phyloP scores from a whole-genome alignment of 2,888 invertebrate species.

The Melieria picta region DNA sequence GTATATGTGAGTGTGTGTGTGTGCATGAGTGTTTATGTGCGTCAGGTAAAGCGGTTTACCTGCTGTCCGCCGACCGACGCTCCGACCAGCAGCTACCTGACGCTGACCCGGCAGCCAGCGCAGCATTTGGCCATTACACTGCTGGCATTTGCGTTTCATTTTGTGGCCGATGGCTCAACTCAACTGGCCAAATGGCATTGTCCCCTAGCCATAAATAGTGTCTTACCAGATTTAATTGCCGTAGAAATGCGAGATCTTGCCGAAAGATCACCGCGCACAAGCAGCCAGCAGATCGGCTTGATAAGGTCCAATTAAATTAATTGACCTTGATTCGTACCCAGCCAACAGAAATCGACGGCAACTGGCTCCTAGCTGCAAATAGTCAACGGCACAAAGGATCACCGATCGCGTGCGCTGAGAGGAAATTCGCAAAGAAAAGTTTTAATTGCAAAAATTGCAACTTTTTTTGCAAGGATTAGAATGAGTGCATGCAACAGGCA shows the following conservation, averaged over 20 bases:
- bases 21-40: conserved; percentile 9
- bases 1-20: background rate
- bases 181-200: too few species aligned
- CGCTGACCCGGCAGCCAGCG: background rate
- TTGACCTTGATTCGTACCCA: conserved; percentile 33
- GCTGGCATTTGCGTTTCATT: too few species aligned
- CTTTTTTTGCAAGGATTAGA: conserved; percentile 27
- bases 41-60: background rate
- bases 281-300: background rate
- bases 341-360: conserved; percentile 15
- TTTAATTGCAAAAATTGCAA: conserved; percentile 2
- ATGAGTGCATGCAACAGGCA: conserved; percentile 17
- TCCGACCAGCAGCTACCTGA: background rate
- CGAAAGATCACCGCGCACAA: background rate
- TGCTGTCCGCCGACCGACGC: background rate
- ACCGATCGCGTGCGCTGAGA: background rate
- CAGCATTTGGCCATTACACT: too few species aligned
- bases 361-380: background rate
- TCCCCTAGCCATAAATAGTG: background rate
- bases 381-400: background rate
- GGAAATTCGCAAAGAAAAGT: background rate
- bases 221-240: background rate
- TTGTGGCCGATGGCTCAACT: too few species aligned
- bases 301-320: conserved; percentile 30
- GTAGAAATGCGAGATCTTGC: conserved; percentile 4